phyloP scores from a whole-genome alignment of 2,113 vertebrate genomes.

The Chloebia gouldiae region DNA sequence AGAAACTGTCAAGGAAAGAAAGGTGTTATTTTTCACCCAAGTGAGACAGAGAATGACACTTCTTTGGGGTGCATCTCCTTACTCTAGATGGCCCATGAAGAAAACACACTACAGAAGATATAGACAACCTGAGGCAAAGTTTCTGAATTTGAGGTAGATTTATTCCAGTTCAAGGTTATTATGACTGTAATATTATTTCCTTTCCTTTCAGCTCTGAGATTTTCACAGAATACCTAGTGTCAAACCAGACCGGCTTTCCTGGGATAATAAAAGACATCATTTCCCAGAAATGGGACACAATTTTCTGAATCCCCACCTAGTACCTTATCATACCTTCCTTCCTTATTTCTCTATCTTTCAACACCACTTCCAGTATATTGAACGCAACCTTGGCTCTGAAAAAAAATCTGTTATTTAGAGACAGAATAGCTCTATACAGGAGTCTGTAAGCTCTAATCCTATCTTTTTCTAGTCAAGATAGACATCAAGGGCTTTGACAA shows the following conservation, averaged over 20 bases:
- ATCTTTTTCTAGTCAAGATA: not conserved
- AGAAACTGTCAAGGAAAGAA: not conserved
- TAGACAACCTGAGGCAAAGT: not conserved
- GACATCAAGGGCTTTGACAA: not conserved
- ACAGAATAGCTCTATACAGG: not conserved
- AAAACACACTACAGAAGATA: not conserved
- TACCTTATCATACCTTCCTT: not conserved
- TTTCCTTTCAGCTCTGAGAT: not conserved
- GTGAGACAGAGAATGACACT: not conserved
- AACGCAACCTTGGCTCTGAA: not conserved
- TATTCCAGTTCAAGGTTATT: not conserved
- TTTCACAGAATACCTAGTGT: not conserved
- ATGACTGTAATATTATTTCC: not conserved
- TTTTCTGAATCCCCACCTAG: not conserved
- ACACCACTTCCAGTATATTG: not conserved
- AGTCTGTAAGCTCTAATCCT: not conserved
- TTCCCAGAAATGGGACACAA: not conserved
- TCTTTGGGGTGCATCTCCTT: not conserved
- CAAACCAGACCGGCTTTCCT: not conserved
- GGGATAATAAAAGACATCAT: not conserved
- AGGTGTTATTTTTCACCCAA: not conserved
- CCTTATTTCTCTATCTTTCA: not conserved
- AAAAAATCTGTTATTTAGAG: not conserved
- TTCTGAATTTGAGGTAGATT: not conserved
- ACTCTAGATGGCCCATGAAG: not conserved